Evolutionary conservation across 2,888 invertebrate species (phyloP), one percentile per base, ranked within the genome.

Genomic region (Tubulanus polymorphus): DNA sequence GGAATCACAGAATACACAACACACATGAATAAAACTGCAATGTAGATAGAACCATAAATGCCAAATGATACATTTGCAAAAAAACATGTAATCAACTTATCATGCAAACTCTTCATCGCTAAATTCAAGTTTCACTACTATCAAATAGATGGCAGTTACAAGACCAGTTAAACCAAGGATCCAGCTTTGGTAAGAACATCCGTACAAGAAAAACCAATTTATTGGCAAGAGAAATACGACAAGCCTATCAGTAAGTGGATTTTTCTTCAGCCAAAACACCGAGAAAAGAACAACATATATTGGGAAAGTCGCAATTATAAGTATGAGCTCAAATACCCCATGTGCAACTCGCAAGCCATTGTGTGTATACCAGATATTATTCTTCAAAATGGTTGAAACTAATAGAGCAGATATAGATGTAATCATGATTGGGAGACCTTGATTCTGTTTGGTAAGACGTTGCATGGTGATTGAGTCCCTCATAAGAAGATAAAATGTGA

Each of bases 151-250:
- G n/a, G 68, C 67, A 8, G 67, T 56, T 26, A 66, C 55, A 3
- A 69, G 41, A 28, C 68, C 68, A 6, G 62, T 60, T 23, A 60
- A 25, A 1, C 63, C 66, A 25, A 69, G 55, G 1, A 66, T 62
- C 65, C 69, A 69, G 46, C 65, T 63, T 2, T 70, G 65, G 48
- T 65, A 70, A 5, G 69, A 65, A 32, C 67, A 67, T 1, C 65
- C 66, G 30, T 67, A 61, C 35, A 71, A 54, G 50, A 69, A 60
- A 47, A 68, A 56, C 5, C 61, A 59, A 55, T 69, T 67, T 35
- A 70, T 37, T 5, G 72, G 72, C 37, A 69, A 56, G 5, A 64
- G 53, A 55, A 72, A 72, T 51, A 72, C 69, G 3, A 70, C 70
- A 23, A 63, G 55, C 32, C 68, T 61, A 51, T 73, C 73, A 1